Percentiles rank a stretch among this genome's conserved stretches.
phyloP scores from a whole-genome alignment of 2,888 invertebrate species.

The Caenorhabditis afra region DNA sequence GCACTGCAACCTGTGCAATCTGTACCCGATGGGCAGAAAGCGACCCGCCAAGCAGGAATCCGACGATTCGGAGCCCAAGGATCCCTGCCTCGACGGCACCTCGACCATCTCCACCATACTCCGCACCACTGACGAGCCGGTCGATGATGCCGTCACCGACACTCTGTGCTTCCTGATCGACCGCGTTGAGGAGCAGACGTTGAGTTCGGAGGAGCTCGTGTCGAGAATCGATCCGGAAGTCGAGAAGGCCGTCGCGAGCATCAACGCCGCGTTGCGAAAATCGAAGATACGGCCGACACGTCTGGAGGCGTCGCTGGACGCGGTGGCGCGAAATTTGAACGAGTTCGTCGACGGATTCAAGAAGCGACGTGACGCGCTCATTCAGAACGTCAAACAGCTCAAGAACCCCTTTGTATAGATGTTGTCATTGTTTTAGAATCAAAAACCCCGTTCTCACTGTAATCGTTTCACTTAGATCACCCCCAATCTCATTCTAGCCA shows the following conservation, averaged over 20 bases:
- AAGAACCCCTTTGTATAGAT: not conserved
- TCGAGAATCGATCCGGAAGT: conserved; percentile 32
- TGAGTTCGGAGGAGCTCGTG: conserved; percentile 25
- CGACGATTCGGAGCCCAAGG: too few relatives aligned
- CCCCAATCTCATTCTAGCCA: too few relatives aligned
- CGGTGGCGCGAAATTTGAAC: conserved; percentile 39
- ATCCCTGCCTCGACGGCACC: not conserved
- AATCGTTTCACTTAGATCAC: too few relatives aligned
- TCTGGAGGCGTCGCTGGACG: not conserved
- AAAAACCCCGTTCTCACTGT: too few relatives aligned
- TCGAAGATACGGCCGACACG: not conserved
- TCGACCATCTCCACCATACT: conserved; percentile 23
- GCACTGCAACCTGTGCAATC: conserved; percentile 74
- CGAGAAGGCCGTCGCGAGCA: conserved; percentile 22
- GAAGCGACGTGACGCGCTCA: conserved; percentile 33
- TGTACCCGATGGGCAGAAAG: conserved; percentile 69
- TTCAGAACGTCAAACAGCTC: conserved; percentile 22
- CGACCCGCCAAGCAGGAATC: not conserved
- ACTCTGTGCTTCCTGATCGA: conserved; percentile 32
- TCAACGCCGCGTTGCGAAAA: conserved; percentile 45
- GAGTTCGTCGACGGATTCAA: conserved; percentile 44
- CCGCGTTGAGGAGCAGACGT: conserved; percentile 20
- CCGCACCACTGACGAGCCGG: not conserved
- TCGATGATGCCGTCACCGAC: conserved; percentile 14
- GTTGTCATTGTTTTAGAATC: too few relatives aligned